These are phyloP conservation scores for Clivina fossor DNA, from an alignment of 2,888 invertebrate genomes.

Conservation along the genomic window DNA sequence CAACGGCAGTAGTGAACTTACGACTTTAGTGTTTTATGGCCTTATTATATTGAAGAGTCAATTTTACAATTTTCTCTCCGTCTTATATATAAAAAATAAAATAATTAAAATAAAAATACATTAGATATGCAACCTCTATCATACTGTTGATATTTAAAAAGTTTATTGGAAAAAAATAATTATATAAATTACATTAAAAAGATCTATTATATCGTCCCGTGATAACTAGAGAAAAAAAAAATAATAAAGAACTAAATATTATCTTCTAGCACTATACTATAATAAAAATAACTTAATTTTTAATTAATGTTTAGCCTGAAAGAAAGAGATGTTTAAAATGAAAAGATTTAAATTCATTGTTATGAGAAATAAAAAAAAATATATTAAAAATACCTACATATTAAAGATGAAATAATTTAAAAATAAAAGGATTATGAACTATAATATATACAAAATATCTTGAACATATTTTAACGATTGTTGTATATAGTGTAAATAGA, in stretches of 20 bases:
- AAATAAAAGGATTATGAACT: conserved; percentile 32
- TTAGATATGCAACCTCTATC: conserved; percentile 45
- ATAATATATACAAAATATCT: conserved; percentile 33
- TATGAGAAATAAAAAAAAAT: conserved; percentile 32
- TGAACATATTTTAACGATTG: conserved; percentile 32
- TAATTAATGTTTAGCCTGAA: conserved; percentile 19
- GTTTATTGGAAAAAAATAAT: conserved; percentile 50
- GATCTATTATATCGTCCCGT: conserved; percentile 24
- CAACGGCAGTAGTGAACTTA: neutral
- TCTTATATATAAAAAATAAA: conserved; percentile 47
- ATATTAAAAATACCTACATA: conserved; percentile 34
- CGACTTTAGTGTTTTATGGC: conserved; percentile 27
- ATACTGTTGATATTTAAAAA: conserved; percentile 54
- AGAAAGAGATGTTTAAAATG: conserved; percentile 28
- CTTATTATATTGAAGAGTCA: conserved; percentile 47
- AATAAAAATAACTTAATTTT: conserved; percentile 20
- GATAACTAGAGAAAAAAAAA: conserved; percentile 13
- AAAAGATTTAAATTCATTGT: conserved; percentile 34
- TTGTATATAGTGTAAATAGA: conserved; percentile 51
- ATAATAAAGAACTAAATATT: neutral
- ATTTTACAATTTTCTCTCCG: conserved; percentile 52
- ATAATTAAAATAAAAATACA: conserved; percentile 6
- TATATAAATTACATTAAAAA: conserved; percentile 15
- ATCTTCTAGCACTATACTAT: conserved; percentile 28
- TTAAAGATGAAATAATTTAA: conserved; percentile 34